Evolutionary conservation across 2,113 vertebrate genomes (phyloP), one percentile per base, ranked within the genome.

Genomic region (Hippoglossus stenolepis): DNA sequence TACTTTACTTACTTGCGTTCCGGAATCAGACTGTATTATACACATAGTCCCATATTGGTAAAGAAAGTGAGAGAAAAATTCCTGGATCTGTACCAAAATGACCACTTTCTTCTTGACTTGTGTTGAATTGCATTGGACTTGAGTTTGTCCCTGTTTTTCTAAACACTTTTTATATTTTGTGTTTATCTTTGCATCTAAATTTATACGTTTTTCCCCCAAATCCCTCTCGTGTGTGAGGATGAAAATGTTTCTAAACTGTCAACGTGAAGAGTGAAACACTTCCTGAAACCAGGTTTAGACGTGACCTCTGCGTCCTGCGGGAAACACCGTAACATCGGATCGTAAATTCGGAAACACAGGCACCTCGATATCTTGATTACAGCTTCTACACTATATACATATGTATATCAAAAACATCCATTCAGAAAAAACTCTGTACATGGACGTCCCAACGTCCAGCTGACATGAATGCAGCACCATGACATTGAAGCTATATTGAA

Each of bases 251-350:
- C 40, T 5, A 10, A n/a, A 51, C 70, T 20, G 40, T 58, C 65
- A 23, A 40, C 45, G 18, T 43, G 35, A 47, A 68, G 56, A 66
- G 9, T 24, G 18, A 70, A 77, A 77, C 74, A 70, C 77, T 85
- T 83, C 74, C 86, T 83, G 77, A 75, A 61, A 54, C 35, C 61
- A 31, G 35, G n/a, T 28, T 60, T 15, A 77, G 58, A 60, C 23
- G 1, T 20, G 31, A 26, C 31, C 28, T 69, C 65, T 28, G 67
- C 79, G 38, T 60, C 69, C 35, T 35, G 23, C 13, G 53, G 63
- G 26, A 79, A 0, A 75, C n/a, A 21, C 5, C 18, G 18, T 9
- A 20, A 53, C 49, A 53, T 47, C 45, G 15, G 8, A 58, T 10
- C 35, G 35, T 38, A 38, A 38, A 10, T 38, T 38, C 40, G 40